Evolutionary conservation across 1,140 invertebrate species (phyloP), one percentile per base, ranked within the genome.

Genomic region (Hypothenemus hampei): DNA sequence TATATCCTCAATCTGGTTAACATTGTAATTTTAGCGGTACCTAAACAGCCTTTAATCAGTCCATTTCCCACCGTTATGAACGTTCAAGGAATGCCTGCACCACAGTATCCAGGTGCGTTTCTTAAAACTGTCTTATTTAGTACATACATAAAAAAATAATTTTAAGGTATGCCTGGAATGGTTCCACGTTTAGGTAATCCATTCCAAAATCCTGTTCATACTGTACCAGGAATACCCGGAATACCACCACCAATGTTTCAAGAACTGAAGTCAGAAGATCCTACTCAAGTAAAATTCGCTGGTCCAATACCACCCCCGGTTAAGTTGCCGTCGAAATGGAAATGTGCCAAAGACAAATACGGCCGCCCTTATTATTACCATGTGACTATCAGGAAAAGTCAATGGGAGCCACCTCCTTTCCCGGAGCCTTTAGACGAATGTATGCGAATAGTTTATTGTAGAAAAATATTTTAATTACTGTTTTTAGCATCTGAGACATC

Each of bases 361-460:
- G 92, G 93, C 1, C 75, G 90, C 53, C 79, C 83, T 0, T 98
- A 96, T 70, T 98, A 95, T 74, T 97, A 95, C 72, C 91, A 97
- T 70, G 75, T 86, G 0, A 85, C 85, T 60, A 82, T 87, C 19
- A 81, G 90, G 47, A 77, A 87, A 63, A 83, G 90, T 2, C 92
- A 95, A 68, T 97, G 93, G 93, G 75, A 87, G 51, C 88, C 89
- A 20, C 93, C 93, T 0, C 76, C 77, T 33, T 51, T 65, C 6
- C 36, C 45, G 6, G 62, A 66, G 48, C 37, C 43, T 0, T 23
- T 35, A 3, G 61, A 60, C 35, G 63, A 77, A 74, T 71, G 75
- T 78, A 68, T 55, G 43, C 46, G 16, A 37, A 37, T 7, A 29
- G 6, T 29, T 6, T 29, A 29, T 29, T 6, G 26, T 37, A 6